These are phyloP conservation scores for Morinoia aosen DNA, from an alignment of 2,888 invertebrate genomes.

Conservation along the genomic window DNA sequence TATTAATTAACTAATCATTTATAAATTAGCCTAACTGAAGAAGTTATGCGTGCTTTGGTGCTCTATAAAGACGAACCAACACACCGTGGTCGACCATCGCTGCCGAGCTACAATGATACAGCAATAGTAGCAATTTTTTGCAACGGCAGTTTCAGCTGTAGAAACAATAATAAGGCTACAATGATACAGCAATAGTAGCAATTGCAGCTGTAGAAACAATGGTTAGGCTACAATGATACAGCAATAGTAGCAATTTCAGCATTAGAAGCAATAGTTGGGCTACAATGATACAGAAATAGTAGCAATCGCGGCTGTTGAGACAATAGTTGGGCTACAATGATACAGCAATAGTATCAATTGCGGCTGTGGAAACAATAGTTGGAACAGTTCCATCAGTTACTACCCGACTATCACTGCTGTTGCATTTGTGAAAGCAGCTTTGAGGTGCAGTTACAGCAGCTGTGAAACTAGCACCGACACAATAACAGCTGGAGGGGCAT, in stretches of 20 bases:
- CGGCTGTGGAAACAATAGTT: background rate
- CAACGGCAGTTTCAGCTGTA: background rate
- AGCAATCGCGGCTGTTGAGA: background rate
- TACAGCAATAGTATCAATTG: background rate
- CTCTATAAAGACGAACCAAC: too few relatives aligned
- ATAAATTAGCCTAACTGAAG: too few relatives aligned
- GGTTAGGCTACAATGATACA: background rate
- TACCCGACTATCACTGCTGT: background rate
- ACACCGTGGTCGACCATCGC: too few relatives aligned
- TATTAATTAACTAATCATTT: too few relatives aligned
- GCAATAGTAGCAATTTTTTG: too few relatives aligned
- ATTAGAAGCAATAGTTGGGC: background rate
- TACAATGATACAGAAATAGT: too few relatives aligned
- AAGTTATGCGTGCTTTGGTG: too few relatives aligned
- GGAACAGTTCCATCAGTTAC: background rate
- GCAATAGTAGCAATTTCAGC: background rate
- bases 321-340: background rate
- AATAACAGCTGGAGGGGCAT: too few relatives aligned
- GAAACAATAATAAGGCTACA: background rate
- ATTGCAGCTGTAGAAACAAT: too few relatives aligned
- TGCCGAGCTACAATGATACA: too few relatives aligned
- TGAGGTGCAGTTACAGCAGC: background rate
- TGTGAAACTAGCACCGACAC: background rate
- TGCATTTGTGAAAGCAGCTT: too few relatives aligned
- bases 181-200: too few relatives aligned